Base-by-base conservation (phyloP, 2,888 invertebrate genomes). In the Lithophane ornitopus region DNA sequence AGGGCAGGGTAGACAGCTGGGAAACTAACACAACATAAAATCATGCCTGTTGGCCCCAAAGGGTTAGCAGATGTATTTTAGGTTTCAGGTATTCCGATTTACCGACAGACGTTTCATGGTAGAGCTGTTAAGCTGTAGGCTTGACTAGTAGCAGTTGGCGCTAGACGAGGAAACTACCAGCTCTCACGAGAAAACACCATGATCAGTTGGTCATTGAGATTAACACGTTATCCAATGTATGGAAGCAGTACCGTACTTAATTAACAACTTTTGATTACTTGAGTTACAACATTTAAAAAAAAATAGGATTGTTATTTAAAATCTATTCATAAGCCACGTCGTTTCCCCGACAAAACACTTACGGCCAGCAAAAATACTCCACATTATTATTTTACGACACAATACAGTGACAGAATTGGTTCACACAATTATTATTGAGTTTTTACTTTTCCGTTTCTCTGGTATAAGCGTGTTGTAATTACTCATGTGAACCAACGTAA, bases 361-460 rank as follows among this genome's bases (percentile, higher is more conserved):
- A 68, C 62, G 79, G 81, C 86, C 89, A 89, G 90, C 87, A 92
- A 91, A 91, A 91, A 84, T 91, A 89, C 80, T 88, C 90, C 86
- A 92, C 88, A 89, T 90, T 77, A 80, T 81, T 82, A 89, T 89
- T 91, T 90, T 89, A 87, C 92, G 87, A 89, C 90, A 92, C 82
- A 90, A 89, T 84, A 72, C 80, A 78, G 75, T 81, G 83, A 88
- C 89, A 93, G 89, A 92, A 92, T 90, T 85, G 84, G 88, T 92
- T 94, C 94, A 84, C 94, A 94, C 90, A 89, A 88, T 89, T 90
- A 88, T 89, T 90, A 89, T 88, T 79, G 75, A 79, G 88, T 94
- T 94, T 94, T 93, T 92, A 87, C 87, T 89, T 87, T 89, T 86
- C 90, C 90, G 90, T 91, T 91, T 93, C 91, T 91, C 91, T 88